Evolutionary conservation across 2,113 vertebrate genomes (phyloP).

Genomic region (Erinaceus europaeus): DNA sequence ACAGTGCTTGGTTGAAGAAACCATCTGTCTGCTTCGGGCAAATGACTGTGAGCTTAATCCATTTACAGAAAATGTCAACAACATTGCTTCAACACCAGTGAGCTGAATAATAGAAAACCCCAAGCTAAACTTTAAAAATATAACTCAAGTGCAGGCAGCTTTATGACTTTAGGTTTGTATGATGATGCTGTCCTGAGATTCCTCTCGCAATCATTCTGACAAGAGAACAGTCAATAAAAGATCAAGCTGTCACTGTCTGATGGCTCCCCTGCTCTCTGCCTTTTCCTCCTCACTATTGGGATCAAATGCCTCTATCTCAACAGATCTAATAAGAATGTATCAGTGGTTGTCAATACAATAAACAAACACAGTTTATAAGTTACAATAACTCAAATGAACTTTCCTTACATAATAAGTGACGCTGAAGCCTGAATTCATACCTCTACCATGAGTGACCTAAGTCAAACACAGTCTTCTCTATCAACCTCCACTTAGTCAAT

Average conservation of each 20-base stretch:
- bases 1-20: conserved; percentile 71
- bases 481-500: not conserved
- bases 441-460: not conserved
- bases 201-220: conserved; percentile 48
- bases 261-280: not conserved
- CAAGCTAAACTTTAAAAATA: conserved; percentile 64
- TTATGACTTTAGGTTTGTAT: conserved; percentile 44
- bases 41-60: conserved; percentile 72
- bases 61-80: conserved; percentile 75
- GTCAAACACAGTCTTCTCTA: not conserved
- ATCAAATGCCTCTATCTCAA: not conserved
- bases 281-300: not conserved
- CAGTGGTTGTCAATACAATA: conserved; percentile 35
- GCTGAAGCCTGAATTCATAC: not conserved
- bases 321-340: conserved; percentile 7
- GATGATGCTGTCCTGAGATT: conserved; percentile 27
- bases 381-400: not conserved
- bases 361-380: not conserved
- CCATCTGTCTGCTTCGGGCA: conserved; percentile 80
- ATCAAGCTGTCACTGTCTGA: not conserved
- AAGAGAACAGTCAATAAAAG: conserved; percentile 55
- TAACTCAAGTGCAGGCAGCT: conserved; percentile 32
- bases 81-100: conserved; percentile 77
- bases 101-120: conserved; percentile 68
- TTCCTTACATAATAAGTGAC: not conserved